Base-by-base conservation (phyloP, 1,140 invertebrate species). In the Berghia stephanieae region DNA sequence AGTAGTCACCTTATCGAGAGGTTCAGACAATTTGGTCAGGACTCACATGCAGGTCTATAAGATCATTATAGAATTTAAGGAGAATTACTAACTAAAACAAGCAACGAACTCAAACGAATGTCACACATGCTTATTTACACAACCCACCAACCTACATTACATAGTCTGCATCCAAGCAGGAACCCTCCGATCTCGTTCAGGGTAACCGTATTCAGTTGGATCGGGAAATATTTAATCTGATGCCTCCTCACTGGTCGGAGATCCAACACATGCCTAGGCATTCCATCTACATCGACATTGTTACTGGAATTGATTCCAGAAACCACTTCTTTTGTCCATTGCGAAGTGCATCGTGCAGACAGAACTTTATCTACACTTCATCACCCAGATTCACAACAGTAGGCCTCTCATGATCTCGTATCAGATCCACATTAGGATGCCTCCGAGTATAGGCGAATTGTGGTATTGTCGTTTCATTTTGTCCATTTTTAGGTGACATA, bases 141-240 rank as follows among this genome's bases (percentile, higher is more conserved):
- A n/a, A n/a, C n/a, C n/a, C n/a, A 49, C n/a, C 57, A 16, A 63
- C 57, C 57, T 63, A 63, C 27, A 63, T 16, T 31, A 63, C 57
- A 63, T 63, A 63, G 57, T 63, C 57, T 63, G 10, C 13, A 63
- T 31, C 57, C 57, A 63, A 8, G 57, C 27, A 10, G 57, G 57
- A 31, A 63, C 57, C 10, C 57, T 10, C 57, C 27, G 10, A 10
- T 16, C 18, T 63, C 57, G 57, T 31, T 63, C 13, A 63, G 57
- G 57, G 27, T 63, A 63, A 16, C 57, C 18, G 34, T 31, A 31
- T 31, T 16, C 57, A 8, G 18, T 31, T 24, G 27, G 18, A 63
- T 31, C 46, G 13, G 46, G 18, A 27, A 8, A 8, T 63, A 16
- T 31, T 10, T 63, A 16, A 10, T 63, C 57, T 63, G n/a, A n/a